These are phyloP conservation scores for Strigamia crassipes DNA, from an alignment of 2,888 invertebrate species.

Conservation along the genomic window DNA sequence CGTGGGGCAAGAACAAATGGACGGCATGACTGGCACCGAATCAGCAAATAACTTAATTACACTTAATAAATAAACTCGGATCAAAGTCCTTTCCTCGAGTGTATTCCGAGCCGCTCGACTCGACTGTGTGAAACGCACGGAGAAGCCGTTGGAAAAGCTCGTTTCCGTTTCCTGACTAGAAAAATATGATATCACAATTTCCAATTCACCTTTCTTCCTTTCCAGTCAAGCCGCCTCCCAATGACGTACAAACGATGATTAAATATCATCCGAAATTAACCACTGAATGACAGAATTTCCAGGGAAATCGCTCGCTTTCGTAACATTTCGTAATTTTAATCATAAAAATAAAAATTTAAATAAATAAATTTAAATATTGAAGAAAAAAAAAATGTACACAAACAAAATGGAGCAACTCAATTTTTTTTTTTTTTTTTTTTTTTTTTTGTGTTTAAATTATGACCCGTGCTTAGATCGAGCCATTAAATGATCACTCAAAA, in stretches of 20 bases:
- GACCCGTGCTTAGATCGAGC: neutral
- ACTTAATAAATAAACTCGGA: neutral
- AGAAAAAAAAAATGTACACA: neutral
- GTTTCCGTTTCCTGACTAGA: neutral
- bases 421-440: neutral
- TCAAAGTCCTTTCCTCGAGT: neutral
- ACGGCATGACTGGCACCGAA: constrained; percentile 25
- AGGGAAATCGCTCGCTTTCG: neutral
- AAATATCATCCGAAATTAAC: neutral
- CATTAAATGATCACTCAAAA: neutral
- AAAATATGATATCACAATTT: constrained; percentile 3
- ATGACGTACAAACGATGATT: neutral
- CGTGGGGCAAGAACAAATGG: neutral
- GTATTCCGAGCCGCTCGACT: neutral
- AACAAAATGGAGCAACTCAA: neutral
- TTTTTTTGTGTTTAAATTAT: neutral
- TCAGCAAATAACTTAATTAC: neutral
- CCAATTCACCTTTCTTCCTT: neutral
- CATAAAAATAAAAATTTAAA: neutral
- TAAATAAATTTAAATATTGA: too few species aligned
- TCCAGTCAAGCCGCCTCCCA: constrained; percentile 1
- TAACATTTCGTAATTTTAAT: neutral
- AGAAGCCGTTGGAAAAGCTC: neutral
- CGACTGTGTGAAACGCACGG: neutral
- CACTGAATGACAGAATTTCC: neutral